Conservation (phyloP, 2,888 invertebrate genomes). For the Neoscelio sp. region DNA sequence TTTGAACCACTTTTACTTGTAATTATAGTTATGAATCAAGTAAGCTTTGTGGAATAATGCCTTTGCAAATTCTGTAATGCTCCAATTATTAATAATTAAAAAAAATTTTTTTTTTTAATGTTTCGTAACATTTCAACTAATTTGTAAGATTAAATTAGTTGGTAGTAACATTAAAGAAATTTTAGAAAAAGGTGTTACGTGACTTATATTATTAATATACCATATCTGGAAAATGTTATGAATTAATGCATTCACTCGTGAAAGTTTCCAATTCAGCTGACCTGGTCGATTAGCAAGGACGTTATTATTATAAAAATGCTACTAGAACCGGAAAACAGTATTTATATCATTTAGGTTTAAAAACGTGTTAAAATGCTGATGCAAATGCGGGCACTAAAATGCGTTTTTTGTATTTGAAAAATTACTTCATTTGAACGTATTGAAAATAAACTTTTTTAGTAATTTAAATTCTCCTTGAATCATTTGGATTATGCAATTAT, state of each 20-base stretch:
- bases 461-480: constrained; percentile 18
- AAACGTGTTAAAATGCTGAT: constrained; percentile 39
- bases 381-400: constrained; percentile 42
- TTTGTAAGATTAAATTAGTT: constrained; percentile 6
- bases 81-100: too few relatives aligned
- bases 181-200: constrained; percentile 5
- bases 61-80: too few relatives aligned
- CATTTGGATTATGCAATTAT: constrained; percentile 21
- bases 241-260: constrained; percentile 50
- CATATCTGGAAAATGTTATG: constrained; percentile 10
- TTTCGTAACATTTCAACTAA: too few relatives aligned
- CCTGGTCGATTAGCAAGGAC: constrained; percentile 39
- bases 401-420: constrained; percentile 34
- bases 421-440: constrained; percentile 50
- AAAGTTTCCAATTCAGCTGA: constrained; percentile 49
- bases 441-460: constrained; percentile 35
- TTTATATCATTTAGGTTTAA: constrained; percentile 40
- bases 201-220: constrained; percentile 41
- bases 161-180: not conserved
- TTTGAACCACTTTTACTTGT: too few relatives aligned
- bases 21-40: too few relatives aligned
- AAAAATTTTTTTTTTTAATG: too few relatives aligned
- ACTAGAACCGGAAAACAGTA: constrained; percentile 49
- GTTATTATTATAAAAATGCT: constrained; percentile 16
- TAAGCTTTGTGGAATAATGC: too few relatives aligned